A percentile compares a stretch with the other conserved stretches of the same genome.
These are phyloP conservation scores for Cheirogaleus medius DNA, from an alignment of 2,113 vertebrate genomes.

Conservation along the genomic window DNA sequence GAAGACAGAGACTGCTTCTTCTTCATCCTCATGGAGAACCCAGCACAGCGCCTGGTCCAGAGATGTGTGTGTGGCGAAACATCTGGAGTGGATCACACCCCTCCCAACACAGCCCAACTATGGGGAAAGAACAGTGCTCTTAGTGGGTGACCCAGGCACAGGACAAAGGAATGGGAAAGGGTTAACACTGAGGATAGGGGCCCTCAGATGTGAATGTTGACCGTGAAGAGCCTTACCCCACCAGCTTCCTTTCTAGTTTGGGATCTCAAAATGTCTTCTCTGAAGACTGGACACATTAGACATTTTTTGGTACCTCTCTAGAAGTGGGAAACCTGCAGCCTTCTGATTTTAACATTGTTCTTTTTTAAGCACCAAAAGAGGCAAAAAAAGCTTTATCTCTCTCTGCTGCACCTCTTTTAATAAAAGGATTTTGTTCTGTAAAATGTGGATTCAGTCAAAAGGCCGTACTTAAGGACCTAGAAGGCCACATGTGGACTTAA, in stretches of 20 bases:
- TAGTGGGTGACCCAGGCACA: not conserved
- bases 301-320: not conserved
- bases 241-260: not conserved
- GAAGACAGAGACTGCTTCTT: not conserved
- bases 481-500: no score
- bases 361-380: no score
- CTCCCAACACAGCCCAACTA: not conserved
- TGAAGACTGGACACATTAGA: not conserved
- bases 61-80: not conserved
- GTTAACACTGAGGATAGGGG: not conserved
- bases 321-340: no score
- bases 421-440: no score
- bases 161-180: not conserved
- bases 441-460: no score
- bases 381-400: no score
- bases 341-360: no score
- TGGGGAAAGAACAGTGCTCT: not conserved
- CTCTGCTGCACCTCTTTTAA: no score
- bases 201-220: not conserved
- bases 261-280: conserved; percentile 27
- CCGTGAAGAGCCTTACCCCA: not conserved
- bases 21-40: not conserved
- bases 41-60: not conserved
- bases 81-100: not conserved
- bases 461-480: no score